Evolutionary conservation across 2,113 vertebrate genomes (phyloP), one percentile per base, ranked within the genome.

Genomic region (Perca flavescens): DNA sequence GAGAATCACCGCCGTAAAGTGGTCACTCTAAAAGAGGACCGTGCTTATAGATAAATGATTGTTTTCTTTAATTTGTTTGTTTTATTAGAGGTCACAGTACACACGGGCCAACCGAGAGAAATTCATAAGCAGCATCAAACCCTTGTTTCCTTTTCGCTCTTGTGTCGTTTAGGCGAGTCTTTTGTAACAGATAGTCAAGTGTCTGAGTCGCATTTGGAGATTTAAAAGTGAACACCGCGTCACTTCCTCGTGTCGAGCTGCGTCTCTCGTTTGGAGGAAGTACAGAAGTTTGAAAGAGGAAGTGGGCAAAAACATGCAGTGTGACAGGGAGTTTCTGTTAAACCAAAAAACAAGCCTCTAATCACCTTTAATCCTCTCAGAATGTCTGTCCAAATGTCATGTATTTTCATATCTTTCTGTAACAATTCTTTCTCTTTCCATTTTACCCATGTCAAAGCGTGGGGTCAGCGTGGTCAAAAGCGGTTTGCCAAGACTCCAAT

Each of bases 271-370:
- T 83, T 74, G 75, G 74, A 86, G 82, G 89, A 92, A 91, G 83
- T 87, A 50, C 60, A 74, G 11, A 61, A 34, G 66, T 71, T 40
- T 84, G 34, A 91, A 90, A 86, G 68, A 90, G 84, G 93, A 94
- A 93, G 79, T 82, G 83, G 80, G 85, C 25, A 53, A 67, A 87
- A 86, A 86, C 70, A 85, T 43, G 76, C 74, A 74, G 75, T 0
- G 34, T 60, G 47, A 79, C 74, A 56, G 62, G 7, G 53, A 80
- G 80, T 82, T 86, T 84, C 79, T 80, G 71, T 87, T 31, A 31
- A 19, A 76, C 34, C 8, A 56, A 70, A 72, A 36, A 77, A 58
- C 28, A 52, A 61, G 36, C 34, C 16, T 61, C 13, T 64, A 73
- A 80, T 80, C 40, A 12, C 34, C 16, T 65, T n/a, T 62, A 77